A percentile compares a stretch with the other conserved stretches of the same genome.
phyloP scores from a whole-genome alignment of 2,888 invertebrate genomes.

The Nymphalis c-album region DNA sequence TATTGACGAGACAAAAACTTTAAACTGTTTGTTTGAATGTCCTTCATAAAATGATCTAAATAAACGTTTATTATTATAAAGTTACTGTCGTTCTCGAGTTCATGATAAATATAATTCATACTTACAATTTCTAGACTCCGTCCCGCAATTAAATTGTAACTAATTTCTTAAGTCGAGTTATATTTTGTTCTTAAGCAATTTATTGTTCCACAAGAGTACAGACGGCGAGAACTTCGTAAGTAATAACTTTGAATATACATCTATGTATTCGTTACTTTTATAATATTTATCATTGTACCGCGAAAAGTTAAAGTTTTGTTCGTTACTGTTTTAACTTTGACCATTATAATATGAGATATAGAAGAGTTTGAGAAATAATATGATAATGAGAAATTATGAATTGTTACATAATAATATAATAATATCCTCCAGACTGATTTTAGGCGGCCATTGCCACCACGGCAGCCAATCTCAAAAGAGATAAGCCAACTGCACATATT shows the following conservation, averaged over 20 bases:
- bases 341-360: conserved; percentile 21
- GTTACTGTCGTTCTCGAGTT: background rate
- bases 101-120: background rate
- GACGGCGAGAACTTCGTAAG: conserved; percentile 54
- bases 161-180: conserved; percentile 67
- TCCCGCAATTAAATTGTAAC: conserved; percentile 62
- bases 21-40: too few species aligned
- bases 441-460: too few species aligned
- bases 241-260: conserved; percentile 41
- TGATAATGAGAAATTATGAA: conserved; percentile 14
- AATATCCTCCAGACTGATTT: too few species aligned
- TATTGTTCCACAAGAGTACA: conserved; percentile 55
- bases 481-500: too few species aligned
- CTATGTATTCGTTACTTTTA: conserved; percentile 28
- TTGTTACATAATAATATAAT: background rate
- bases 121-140: conserved; percentile 15
- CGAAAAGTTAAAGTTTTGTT: conserved; percentile 20
- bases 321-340: conserved; percentile 24
- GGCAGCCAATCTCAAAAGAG: too few species aligned
- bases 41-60: too few species aligned
- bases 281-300: conserved; percentile 24
- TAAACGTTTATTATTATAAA: too few species aligned
- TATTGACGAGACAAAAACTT: too few species aligned
- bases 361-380: conserved; percentile 10
- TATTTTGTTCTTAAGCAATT: conserved; percentile 66